phyloP scores from a whole-genome alignment of 2,888 invertebrate species.

The Sphaerophoria rueppellii region DNA sequence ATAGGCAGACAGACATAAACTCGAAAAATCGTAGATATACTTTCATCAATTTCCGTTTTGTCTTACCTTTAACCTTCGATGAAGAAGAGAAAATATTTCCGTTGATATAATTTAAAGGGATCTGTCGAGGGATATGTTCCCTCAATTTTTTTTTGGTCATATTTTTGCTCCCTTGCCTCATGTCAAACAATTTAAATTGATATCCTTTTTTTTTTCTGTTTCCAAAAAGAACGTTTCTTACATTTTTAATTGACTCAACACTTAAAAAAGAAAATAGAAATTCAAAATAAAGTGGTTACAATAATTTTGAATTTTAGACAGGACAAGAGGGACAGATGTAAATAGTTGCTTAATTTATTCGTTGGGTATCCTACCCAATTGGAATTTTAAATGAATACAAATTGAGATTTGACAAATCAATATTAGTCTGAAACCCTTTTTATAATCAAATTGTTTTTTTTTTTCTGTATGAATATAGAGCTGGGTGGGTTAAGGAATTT shows the following conservation, averaged over 20 bases:
- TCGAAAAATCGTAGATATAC: conserved; percentile 2
- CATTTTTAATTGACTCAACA: conserved; percentile 62
- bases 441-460: not conserved
- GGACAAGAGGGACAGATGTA: conserved; percentile 44
- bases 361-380: not conserved
- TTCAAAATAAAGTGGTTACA: conserved; percentile 48
- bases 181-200: conserved; percentile 52
- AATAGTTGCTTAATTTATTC: conserved; percentile 6
- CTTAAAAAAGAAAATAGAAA: conserved; percentile 22
- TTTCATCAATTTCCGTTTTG: conserved; percentile 51
- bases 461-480: not conserved
- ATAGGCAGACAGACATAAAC: not conserved
- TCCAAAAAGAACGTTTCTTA: conserved; percentile 36
- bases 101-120: not conserved
- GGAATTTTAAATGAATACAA: conserved; percentile 60
- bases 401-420: conserved; percentile 37
- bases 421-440: conserved; percentile 28
- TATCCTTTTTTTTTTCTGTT: conserved; percentile 43
- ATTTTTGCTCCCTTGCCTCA: not conserved
- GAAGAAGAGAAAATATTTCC: conserved; percentile 5
- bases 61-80: conserved; percentile 25
- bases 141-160: conserved; percentile 29
- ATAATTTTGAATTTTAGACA: conserved; percentile 19
- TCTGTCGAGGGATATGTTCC: conserved; percentile 18
- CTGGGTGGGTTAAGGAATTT: too few species aligned